These are phyloP conservation scores for Spongilla lacustris DNA, from an alignment of 37 sponge, comb jelly and placozoan genomes.

Conservation along the genomic window DNA sequence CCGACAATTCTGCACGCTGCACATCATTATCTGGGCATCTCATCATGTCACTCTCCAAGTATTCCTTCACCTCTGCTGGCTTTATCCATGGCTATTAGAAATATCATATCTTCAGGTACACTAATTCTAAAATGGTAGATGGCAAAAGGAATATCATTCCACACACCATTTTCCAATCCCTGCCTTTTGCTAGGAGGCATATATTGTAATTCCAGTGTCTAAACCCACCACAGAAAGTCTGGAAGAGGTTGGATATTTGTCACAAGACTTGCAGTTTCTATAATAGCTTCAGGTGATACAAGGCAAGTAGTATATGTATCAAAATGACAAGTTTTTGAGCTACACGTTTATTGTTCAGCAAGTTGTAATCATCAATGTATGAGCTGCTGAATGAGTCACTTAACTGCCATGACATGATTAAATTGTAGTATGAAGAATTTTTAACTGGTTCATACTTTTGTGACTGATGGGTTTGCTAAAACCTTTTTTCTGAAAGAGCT, in stretches of 20 bases:
- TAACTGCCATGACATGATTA: background rate
- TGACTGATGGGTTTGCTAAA: too few relatives aligned
- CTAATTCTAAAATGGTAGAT: background rate
- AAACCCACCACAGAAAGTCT: slow-evolving; percentile 8
- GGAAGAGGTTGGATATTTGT: slow-evolving; percentile 5
- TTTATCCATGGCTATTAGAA: background rate
- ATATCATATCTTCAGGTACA: background rate
- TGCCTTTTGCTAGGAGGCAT: background rate
- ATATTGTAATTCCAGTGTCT: slow-evolving; percentile 10
- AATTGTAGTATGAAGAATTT: background rate
- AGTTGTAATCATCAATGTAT: background rate
- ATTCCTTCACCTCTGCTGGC: background rate
- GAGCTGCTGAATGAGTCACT: background rate
- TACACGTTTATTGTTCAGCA: too few relatives aligned
- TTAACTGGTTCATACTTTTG: background rate
- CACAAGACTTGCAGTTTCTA: background rate
- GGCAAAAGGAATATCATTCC: slow-evolving; percentile 15
- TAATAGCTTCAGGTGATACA: background rate
- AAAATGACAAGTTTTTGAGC: background rate
- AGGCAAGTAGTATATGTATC: background rate
- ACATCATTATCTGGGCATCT: background rate
- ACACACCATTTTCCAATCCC: background rate
- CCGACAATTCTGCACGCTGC: background rate
- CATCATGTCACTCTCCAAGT: background rate
- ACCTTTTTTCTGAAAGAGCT: too few relatives aligned